Percentiles rank a stretch among this genome's conserved stretches.
Evolutionary conservation across 2,888 invertebrate genomes (phyloP).

Genomic region (Caenorhabditis sp.): DNA sequence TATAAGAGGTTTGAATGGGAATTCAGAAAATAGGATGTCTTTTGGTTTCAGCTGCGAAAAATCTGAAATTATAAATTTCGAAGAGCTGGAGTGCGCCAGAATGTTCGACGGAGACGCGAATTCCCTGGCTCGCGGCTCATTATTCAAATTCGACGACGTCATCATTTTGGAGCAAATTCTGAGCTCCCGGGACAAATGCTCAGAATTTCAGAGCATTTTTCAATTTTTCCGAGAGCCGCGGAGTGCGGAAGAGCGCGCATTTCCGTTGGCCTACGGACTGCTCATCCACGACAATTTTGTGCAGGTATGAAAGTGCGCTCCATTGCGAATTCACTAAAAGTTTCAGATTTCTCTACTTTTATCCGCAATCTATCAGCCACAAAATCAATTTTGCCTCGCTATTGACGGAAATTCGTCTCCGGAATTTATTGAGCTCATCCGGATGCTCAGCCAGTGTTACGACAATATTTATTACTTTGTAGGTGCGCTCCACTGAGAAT

Average conservation of each 20-base stretch:
- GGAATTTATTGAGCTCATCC: constrained; percentile 23
- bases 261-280: constrained; percentile 60
- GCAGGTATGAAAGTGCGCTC: constrained; percentile 33
- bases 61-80: constrained; percentile 20
- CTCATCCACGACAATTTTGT: constrained; percentile 52
- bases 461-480: constrained; percentile 54
- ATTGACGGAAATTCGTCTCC: constrained; percentile 58
- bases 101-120: constrained; percentile 41
- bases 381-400: constrained; percentile 73
- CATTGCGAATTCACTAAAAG: background rate
- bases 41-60: too few relatives aligned
- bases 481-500: constrained; percentile 4
- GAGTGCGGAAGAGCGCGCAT: constrained; percentile 52
- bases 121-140: constrained; percentile 24
- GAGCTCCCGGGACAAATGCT: constrained; percentile 26
- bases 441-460: constrained; percentile 8
- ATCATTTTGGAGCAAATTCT: constrained; percentile 7
- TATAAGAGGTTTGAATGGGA: too few relatives aligned
- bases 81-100: constrained; percentile 32
- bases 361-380: constrained; percentile 73
- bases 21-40: too few relatives aligned
- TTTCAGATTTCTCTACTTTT: constrained; percentile 66
- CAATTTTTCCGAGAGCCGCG: constrained; percentile 19
- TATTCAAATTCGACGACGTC: constrained; percentile 31
- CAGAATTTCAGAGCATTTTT: constrained; percentile 47